Base-by-base conservation (phyloP, 1,140 invertebrate genomes). In the Adoxophyes honmai region DNA sequence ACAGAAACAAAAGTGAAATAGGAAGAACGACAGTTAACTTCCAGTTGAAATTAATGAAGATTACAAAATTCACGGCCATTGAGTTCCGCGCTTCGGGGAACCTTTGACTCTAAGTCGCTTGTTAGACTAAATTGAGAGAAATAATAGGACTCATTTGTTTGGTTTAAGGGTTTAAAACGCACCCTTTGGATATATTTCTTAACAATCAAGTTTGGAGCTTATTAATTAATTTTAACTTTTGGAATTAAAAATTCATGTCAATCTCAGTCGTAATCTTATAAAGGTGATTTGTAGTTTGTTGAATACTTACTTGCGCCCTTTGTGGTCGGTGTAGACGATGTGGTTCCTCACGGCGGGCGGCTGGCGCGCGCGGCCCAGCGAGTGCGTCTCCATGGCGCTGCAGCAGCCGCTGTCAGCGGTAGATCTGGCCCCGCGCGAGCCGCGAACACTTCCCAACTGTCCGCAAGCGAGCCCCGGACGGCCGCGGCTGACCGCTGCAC, bases 281-380 rank as follows among this genome's bases (percentile, higher is more conserved):
- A n/a, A n/a, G n/a, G n/a, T n/a, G n/a, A n/a, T n/a, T n/a, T n/a
- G n/a, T n/a, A 54, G 15, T 6, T 14, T 3, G 35, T 4, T 34
- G 16, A 34, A 48, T 74, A 86, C 89, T 90, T 64, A 90, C 89
- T 90, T 90, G 66, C 86, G 75, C 57, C 89, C 89, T 57, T 89
- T 90, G 58, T 90, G 87, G 55, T 89, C 89, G 9, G 89, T 90
- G 70, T 90, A 90, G 55, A 90, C 85, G 52, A 90, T 90, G 55
- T 90, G 89, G 55, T 89, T 90, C 39, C 88, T 78, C 2, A 78
- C 75, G 9, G 84, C 68, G 0, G 81, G 82, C 1, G 70, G 68
- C 36, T 83, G 81, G 11, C 80, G 70, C 15, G 42, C 70, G 10
- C 81, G 70, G 53, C 68, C 76, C 39, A 86, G 58, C 11, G 83